phyloP scores from a whole-genome alignment of 2,113 vertebrate species.

The Motacilla tschutschensis region DNA sequence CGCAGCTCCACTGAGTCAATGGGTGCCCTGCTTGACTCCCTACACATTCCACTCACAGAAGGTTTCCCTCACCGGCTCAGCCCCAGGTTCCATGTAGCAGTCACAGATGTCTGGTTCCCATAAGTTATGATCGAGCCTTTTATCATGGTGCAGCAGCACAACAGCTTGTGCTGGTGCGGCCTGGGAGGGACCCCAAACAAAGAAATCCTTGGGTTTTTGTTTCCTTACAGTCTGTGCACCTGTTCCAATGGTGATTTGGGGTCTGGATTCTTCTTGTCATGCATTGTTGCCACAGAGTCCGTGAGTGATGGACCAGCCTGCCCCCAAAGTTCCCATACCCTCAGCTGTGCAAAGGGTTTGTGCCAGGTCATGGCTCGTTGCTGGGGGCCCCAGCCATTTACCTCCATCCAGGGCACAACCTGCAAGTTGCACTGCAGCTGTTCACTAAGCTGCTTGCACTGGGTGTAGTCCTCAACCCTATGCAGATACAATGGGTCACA shows the following conservation, averaged over 20 bases:
- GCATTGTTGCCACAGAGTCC: background rate
- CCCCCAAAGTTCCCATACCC: accelerated
- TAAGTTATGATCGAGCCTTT: background rate
- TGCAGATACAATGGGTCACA: background rate
- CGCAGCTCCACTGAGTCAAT: background rate
- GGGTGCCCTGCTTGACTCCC: background rate
- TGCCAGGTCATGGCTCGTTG: accelerated
- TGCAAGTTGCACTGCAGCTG: background rate
- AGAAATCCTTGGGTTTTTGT: background rate
- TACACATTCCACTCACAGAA: background rate
- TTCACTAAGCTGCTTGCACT: background rate
- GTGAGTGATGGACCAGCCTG: accelerated
- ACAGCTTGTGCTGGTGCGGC: background rate
- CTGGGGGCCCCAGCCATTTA: background rate
- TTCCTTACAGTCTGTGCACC: background rate
- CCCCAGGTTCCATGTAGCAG: background rate
- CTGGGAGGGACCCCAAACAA: background rate
- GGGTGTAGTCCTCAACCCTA: background rate
- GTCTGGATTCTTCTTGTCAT: background rate
- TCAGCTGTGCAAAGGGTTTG: background rate
- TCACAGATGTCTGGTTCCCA: background rate
- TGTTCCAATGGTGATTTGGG: background rate
- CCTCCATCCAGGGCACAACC: background rate
- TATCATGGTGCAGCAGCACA: background rate
- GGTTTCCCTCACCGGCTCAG: background rate